These are phyloP conservation scores for Campoletis raptor DNA, from an alignment of 2,888 invertebrate species.

Conservation along the genomic window DNA sequence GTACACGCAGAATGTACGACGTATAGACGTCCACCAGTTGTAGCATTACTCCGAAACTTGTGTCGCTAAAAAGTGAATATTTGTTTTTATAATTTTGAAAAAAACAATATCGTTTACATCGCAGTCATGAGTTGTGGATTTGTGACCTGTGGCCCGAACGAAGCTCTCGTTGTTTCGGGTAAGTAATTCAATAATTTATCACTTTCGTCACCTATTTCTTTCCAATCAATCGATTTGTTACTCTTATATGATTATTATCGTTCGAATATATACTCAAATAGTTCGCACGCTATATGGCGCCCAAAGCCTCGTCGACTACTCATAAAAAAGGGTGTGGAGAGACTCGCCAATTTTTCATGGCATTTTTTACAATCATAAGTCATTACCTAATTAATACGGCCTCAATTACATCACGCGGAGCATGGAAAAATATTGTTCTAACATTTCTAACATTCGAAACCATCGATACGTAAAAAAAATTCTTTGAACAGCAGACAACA, in stretches of 20 bases:
- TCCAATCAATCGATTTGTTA: not conserved
- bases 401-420: slow-evolving; percentile 17
- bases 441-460: not conserved
- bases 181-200: slow-evolving; percentile 73
- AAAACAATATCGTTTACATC: slow-evolving; percentile 29
- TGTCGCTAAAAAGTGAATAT: slow-evolving; percentile 16
- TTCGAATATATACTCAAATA: not conserved
- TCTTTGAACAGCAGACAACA: not conserved
- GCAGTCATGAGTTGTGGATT: slow-evolving; percentile 92
- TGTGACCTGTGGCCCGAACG: slow-evolving; percentile 97
- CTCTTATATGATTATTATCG: not conserved
- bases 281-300: not conserved
- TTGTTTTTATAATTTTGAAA: slow-evolving; percentile 17
- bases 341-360: not conserved
- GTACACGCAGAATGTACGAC: slow-evolving; percentile 12
- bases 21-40: slow-evolving; percentile 12
- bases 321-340: slow-evolving; percentile 44
- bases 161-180: slow-evolving; percentile 98
- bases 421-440: not conserved
- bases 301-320: not conserved
- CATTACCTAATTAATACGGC: slow-evolving; percentile 40
- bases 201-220: not conserved
- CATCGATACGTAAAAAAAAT: not conserved
- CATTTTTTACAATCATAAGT: not conserved
- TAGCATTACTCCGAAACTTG: slow-evolving; percentile 8